A percentile compares a stretch with the other conserved stretches of the same genome.
Evolutionary conservation across 2,888 invertebrate genomes (phyloP).

Genomic region (Pterostichus niger): DNA sequence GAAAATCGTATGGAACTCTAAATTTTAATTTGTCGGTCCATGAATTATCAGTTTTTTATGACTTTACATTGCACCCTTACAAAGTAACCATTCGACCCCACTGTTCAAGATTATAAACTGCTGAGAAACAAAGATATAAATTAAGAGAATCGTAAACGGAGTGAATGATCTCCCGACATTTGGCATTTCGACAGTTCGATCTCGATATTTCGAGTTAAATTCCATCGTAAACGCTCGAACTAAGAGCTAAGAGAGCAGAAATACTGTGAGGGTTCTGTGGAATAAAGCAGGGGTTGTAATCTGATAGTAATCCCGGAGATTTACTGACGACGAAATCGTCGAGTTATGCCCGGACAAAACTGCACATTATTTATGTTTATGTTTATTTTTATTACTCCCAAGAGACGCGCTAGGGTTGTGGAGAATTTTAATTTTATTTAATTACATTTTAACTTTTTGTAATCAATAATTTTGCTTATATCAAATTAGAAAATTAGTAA

Average conservation of each 20-base stretch:
- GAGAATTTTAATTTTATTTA: constrained; percentile 39
- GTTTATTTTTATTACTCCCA: constrained; percentile 49
- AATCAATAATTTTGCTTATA: neutral
- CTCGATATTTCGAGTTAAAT: constrained; percentile 20
- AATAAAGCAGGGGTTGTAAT: constrained; percentile 47
- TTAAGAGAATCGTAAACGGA: constrained; percentile 46
- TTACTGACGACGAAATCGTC: constrained; percentile 44
- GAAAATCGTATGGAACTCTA: no score
- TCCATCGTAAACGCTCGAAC: constrained; percentile 10
- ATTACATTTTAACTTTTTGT: neutral
- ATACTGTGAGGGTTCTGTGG: constrained; percentile 4
- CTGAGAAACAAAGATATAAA: constrained; percentile 41
- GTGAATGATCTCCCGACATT: constrained; percentile 35
- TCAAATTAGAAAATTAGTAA: no score
- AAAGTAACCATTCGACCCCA: neutral
- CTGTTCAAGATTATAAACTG: constrained; percentile 38
- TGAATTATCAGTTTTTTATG: neutral
- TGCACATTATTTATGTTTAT: constrained; percentile 60
- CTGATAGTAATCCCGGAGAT: constrained; percentile 49
- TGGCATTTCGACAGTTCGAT: constrained; percentile 46
- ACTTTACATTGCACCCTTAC: neutral
- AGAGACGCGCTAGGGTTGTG: neutral
- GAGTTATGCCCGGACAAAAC: constrained; percentile 29
- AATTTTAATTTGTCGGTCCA: no score
- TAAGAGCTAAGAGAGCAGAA: constrained; percentile 1